Percentiles rank a stretch among this genome's conserved stretches.
phyloP scores from a whole-genome alignment of 2,888 invertebrate species.

The Amblyteles armatorius region DNA sequence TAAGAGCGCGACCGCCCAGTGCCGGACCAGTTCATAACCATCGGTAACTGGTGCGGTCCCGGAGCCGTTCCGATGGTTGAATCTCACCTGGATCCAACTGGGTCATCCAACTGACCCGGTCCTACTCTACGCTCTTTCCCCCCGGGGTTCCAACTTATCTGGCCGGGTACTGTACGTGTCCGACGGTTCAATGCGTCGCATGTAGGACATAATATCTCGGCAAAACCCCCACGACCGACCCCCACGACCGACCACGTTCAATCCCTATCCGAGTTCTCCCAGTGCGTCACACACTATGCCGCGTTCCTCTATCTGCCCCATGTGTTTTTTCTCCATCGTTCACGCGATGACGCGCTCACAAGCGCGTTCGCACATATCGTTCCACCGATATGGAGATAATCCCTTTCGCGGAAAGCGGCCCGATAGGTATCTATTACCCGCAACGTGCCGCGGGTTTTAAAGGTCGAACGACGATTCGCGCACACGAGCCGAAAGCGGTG shows the following conservation, averaged over 20 bases:
- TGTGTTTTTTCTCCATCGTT: slow-evolving; percentile 2
- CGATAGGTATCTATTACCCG: slow-evolving; percentile 69
- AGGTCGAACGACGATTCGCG: slow-evolving; percentile 45
- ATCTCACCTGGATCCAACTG: too few relatives aligned
- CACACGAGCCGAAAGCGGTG: neutral
- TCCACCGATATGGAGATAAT: slow-evolving; percentile 59
- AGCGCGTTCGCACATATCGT: slow-evolving; percentile 24
- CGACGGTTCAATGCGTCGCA: too few relatives aligned
- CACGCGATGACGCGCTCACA: neutral
- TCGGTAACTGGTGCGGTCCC: too few relatives aligned
- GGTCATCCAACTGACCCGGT: too few relatives aligned
- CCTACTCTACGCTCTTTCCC: too few relatives aligned
- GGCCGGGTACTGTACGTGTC: too few relatives aligned
- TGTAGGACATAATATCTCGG: neutral
- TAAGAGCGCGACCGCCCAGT: too few relatives aligned
- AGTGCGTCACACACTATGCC: neutral
- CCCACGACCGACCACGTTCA: neutral
- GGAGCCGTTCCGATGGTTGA: too few relatives aligned
- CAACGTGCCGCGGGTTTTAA: slow-evolving; percentile 69
- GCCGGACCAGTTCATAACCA: too few relatives aligned
- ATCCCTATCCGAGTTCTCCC: neutral
- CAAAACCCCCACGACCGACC: neutral
- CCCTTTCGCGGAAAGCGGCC: slow-evolving; percentile 59
- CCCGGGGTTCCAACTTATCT: too few relatives aligned
- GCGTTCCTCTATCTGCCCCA: neutral